phyloP scores from a whole-genome alignment of 1,140 invertebrate genomes.

The Helicoverpa zea region DNA sequence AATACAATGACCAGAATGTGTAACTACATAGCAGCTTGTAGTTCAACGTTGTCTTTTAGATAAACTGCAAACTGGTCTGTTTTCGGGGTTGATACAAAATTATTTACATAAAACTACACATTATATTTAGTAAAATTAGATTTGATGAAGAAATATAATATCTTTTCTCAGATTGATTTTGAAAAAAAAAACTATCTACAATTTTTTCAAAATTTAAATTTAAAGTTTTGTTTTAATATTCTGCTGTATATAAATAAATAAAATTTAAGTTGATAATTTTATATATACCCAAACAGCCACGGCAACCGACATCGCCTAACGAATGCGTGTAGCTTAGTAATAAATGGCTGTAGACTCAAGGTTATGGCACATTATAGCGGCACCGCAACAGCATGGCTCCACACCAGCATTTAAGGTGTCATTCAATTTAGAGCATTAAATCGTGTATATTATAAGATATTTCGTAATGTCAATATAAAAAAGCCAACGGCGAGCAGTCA shows the following conservation, averaged over 20 bases:
- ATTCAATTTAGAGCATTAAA: no score
- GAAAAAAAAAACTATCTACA: neutral
- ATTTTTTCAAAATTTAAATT: no score
- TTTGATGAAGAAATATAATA: no score
- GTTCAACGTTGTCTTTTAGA: constrained; percentile 9
- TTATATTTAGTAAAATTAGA: neutral
- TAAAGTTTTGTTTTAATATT: no score
- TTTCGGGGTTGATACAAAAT: neutral
- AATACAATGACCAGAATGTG: constrained; percentile 1
- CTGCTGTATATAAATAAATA: no score
- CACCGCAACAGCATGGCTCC: no score
- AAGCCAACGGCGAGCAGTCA: no score
- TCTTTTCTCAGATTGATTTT: neutral
- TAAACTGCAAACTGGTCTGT: neutral
- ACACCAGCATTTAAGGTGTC: no score
- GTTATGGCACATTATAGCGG: no score
- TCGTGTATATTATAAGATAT: no score
- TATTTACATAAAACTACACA: neutral
- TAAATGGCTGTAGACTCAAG: constrained; percentile 39
- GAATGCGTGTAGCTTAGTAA: constrained; percentile 31
- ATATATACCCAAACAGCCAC: neutral
- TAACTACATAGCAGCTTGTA: constrained; percentile 26
- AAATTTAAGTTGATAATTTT: neutral
- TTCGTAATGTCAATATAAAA: no score
- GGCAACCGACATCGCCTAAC: constrained; percentile 13